These are phyloP conservation scores for Poliocrania exsul DNA, from an alignment of 2,797 vertebrate genomes.

Conservation along the genomic window DNA sequence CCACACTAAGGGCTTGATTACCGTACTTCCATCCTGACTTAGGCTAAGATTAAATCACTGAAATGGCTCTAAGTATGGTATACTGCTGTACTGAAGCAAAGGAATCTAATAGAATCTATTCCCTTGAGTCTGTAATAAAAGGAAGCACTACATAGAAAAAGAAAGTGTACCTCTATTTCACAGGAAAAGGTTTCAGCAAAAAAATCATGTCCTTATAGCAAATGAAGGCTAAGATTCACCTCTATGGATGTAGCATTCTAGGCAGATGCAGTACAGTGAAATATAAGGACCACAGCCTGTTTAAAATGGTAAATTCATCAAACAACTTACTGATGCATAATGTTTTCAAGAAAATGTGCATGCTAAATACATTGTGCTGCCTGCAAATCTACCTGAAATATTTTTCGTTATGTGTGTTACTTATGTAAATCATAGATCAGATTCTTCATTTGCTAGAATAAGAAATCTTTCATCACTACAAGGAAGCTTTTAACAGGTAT, in stretches of 20 bases:
- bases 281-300: neutral
- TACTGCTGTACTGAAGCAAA: neutral
- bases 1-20: neutral
- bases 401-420: neutral
- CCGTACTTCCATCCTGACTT: neutral
- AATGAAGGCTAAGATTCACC: neutral
- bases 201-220: neutral
- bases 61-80: neutral
- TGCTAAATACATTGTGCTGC: neutral
- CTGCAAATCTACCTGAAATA: neutral
- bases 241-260: neutral
- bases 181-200: neutral
- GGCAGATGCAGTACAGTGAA: neutral
- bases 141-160: neutral
- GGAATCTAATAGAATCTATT: neutral
- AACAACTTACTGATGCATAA: neutral
- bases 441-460: neutral
- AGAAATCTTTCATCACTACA: neutral
- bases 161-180: neutral
- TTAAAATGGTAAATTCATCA: neutral
- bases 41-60: neutral
- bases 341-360: neutral
- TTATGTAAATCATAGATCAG: neutral
- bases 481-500: neutral
- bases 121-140: neutral